Evolutionary conservation across 2,797 vertebrate species (phyloP).

Genomic region (Oreonectes daqikongensis): DNA sequence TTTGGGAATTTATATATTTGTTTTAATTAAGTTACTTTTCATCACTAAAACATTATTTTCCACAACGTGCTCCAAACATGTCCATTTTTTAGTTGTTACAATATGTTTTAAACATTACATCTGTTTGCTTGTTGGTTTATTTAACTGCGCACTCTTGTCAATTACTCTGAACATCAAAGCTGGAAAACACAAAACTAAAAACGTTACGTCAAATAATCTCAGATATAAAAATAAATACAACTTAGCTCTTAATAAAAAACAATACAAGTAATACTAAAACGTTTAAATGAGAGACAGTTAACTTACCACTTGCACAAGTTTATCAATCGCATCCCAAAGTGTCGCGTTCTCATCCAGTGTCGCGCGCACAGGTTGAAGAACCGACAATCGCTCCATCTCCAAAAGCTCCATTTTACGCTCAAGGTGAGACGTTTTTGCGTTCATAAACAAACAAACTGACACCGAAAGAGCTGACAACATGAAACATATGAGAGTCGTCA

Average conservation of each 20-base stretch:
- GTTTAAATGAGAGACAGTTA: background rate
- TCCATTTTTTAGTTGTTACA: no score
- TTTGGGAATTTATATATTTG: no score
- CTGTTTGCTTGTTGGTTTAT: background rate
- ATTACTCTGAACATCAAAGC: background rate
- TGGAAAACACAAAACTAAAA: no score
- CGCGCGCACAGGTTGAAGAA: conserved; percentile 49
- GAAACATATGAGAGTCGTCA: conserved; percentile 60
- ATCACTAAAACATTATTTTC: no score
- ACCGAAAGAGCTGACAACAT: conserved; percentile 72
- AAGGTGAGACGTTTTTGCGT: conserved; percentile 73
- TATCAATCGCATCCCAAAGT: conserved; percentile 75
- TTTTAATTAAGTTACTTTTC: no score
- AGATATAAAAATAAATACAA: no score
- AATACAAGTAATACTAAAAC: no score
- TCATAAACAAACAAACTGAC: conserved; percentile 73
- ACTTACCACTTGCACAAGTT: conserved; percentile 74
- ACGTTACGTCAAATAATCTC: no score
- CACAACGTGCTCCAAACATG: background rate
- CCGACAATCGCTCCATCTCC: conserved; percentile 65
- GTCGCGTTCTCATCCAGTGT: conserved; percentile 55
- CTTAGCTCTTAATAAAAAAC: no score
- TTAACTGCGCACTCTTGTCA: background rate
- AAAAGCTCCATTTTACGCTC: conserved; percentile 73
- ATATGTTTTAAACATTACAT: background rate